Evolutionary conservation across 2,888 invertebrate species (phyloP), one percentile per base, ranked within the genome.

Genomic region (Lepas anatifera): DNA sequence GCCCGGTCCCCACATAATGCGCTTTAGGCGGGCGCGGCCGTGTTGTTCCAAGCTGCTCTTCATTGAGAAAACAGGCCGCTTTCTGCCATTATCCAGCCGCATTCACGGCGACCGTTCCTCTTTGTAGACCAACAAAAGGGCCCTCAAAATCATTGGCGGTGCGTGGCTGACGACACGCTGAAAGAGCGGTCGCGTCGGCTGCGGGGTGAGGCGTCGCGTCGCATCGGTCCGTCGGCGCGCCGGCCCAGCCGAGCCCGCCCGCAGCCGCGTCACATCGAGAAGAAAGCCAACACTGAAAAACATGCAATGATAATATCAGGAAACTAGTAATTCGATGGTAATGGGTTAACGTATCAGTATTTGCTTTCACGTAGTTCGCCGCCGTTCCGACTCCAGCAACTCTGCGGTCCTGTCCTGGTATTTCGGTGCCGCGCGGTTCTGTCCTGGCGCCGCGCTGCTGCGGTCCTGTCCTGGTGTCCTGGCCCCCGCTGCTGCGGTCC

Each of bases 121-220:
- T 58, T 58, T 58, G 58, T 58, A 35, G 32, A 35, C 58, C 58
- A 32, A 58, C 58, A 58, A 58, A 58, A 35, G 58, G 58, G 58
- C 58, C 32, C 58, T 58, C 58, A 58, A 58, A 58, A 35, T 58
- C 58, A 58, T 58, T 58, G 58, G 58, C 58, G 58, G 35, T 35
- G 16, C 35, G 58, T 10, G 58, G 58, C 11, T 35, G 16, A 35
- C 32, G 35, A 32, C 58, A n/a, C 58, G 58, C 58, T 58, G 58
- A 58, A 58, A 58, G 58, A 16, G 32, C 29, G 52, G n/a, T 27
- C 58, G 22, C 16, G 29, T 3, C 52, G 52, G 29, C 52, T n/a
- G 29, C n/a, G 48, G 7, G 48, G 29, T n/a, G 52, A 18, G 8
- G 35, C 22, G 18, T 22, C 35, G 22, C 58, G 22, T 22, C 16